Evolutionary conservation across 2,797 vertebrate species (phyloP), one percentile per base, ranked within the genome.

Genomic region (Catostomus latipinnis): DNA sequence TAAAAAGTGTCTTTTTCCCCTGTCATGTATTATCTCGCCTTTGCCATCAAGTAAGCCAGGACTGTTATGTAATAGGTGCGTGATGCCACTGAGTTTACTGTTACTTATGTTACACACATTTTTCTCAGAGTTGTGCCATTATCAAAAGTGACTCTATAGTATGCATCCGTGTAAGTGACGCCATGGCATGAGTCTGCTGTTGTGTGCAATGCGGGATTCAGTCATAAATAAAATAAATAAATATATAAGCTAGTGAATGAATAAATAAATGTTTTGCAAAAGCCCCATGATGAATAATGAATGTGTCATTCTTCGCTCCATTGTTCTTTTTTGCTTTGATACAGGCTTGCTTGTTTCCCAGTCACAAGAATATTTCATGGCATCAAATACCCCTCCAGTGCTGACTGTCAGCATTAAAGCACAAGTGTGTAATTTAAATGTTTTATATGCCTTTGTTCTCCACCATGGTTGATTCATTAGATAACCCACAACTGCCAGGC

Each of bases 261-360:
- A 77, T 85, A 89, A 87, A 89, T 89, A 90, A 87, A 88, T 83
- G 81, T 88, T 87, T 76, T 85, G 86, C 86, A 87, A 85, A 84
- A 85, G 82, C 84, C 84, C 77, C 86, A 71, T 79, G 80, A 90
- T 91, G 86, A 91, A 90, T 90, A 89, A 91, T 90, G 82, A 88
- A 91, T 88, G 76, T 84, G 85, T 86, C 86, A 88, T 83, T 82
- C 80, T 77, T 79, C 78, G 88, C 89, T 90, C 88, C 88, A 88
- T 90, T 90, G 88, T 82, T 87, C 89, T 84, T 89, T 84, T 90
- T 87, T 88, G 85, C 87, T 87, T 86, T 86, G 88, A 88, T 83
- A 87, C 86, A 84, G 63, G 76, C 77, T 60, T 77, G 82, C 77
- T 77, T 86, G 81, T 80, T 54, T 86, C 73, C 83, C 84, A 83